These are phyloP conservation scores for Argyra leucocephala DNA, from an alignment of 2,888 invertebrate genomes.

Conservation along the genomic window DNA sequence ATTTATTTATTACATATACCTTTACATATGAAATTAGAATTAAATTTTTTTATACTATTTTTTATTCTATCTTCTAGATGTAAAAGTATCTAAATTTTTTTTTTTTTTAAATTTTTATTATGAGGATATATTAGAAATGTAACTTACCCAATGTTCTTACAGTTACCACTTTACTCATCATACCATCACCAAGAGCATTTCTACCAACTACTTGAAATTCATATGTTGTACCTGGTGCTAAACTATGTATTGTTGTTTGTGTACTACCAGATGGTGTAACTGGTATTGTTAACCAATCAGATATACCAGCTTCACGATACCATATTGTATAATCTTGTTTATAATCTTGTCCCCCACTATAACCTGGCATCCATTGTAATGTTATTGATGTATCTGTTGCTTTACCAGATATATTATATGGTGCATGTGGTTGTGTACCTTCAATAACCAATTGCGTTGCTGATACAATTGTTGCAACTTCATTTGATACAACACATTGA, in stretches of 20 bases:
- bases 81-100: too few species aligned
- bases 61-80: too few species aligned
- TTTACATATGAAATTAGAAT: background rate
- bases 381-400: conserved; percentile 85
- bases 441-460: conserved; percentile 82
- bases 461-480: conserved; percentile 89
- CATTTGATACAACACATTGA: conserved; percentile 90
- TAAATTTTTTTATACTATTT: background rate
- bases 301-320: conserved; percentile 80
- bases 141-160: conserved; percentile 76
- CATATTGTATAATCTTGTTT: conserved; percentile 92
- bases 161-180: conserved; percentile 88
- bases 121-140: background rate
- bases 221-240: conserved; percentile 83
- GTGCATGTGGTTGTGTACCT: conserved; percentile 94
- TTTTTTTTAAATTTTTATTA: too few species aligned
- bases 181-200: conserved; percentile 88
- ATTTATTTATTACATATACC: background rate
- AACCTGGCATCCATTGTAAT: conserved; percentile 86
- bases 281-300: conserved; percentile 87
- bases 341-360: conserved; percentile 90
- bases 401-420: conserved; percentile 85
- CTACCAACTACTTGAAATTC: conserved; percentile 94
- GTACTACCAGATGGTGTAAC: conserved; percentile 89
- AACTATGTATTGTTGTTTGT: conserved; percentile 75